Base-by-base conservation (phyloP, 1,140 invertebrate genomes). In the Drosophila tsacasi region DNA sequence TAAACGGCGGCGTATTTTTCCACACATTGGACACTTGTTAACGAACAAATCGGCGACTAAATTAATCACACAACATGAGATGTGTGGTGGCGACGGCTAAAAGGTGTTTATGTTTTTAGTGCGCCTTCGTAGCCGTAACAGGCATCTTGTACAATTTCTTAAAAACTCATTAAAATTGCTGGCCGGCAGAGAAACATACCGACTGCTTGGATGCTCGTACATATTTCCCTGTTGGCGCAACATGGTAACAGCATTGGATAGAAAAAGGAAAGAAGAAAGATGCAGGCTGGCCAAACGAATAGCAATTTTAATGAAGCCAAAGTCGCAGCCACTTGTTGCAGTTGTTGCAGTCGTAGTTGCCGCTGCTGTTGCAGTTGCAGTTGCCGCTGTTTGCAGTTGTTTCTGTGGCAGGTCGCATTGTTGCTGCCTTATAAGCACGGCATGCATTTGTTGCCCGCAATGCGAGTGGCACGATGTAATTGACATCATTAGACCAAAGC, bases 401-500 rank as follows among this genome's bases (percentile, higher is more conserved):
- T 50, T 57, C 54, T 67, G 54, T 67, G 42, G 62, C 74, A 68
- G 60, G 66, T 68, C 82, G 65, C 81, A 83, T 87, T 87, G 83
- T 79, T 87, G 84, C 63, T 89, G 84, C 83, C 84, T 77, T 87
- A 89, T 87, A 87, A 80, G 83, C 72, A 78, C 62, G 76, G 72
- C 84, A 69, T 86, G 83, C 71, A 86, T 86, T 86, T 80, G 83
- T 87, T 89, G 83, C 71, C 67, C 76, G 79, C 83, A 87, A 87
- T 85, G 83, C 83, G 83, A 86, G 79, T 87, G 83, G 76, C 83
- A 87, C 83, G 83, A 89, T 86, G 83, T 87, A 87, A 87, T 87
- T 87, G 83, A 87, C 83, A 87, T 87, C 83, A 87, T 87, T 87
- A 87, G 84, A 87, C 81, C 89, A 89, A 87, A 87, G 83, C 81